A percentile compares a stretch with the other conserved stretches of the same genome.
phyloP scores from a whole-genome alignment of 2,797 vertebrate species.

The Syngnathus acus region DNA sequence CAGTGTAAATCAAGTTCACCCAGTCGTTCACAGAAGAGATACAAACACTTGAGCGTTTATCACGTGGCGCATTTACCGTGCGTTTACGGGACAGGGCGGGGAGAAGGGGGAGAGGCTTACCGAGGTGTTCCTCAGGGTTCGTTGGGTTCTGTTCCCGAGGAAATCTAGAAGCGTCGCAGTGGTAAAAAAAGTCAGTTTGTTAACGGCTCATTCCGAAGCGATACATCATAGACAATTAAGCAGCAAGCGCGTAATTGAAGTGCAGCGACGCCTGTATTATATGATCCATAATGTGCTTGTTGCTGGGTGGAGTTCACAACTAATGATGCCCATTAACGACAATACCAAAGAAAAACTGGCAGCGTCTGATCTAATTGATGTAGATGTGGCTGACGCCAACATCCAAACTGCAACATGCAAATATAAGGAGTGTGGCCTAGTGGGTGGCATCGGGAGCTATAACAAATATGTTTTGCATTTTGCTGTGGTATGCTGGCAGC shows the following conservation, averaged over 20 bases:
- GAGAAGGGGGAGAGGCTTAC: not conserved
- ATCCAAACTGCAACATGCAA: no score
- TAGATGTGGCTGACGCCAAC: no score
- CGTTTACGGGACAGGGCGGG: not conserved
- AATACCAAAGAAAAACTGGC: not conserved
- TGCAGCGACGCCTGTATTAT: conserved; percentile 3
- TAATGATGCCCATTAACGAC: not conserved
- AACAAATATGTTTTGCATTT: no score
- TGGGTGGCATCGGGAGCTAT: no score
- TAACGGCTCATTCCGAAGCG: not conserved
- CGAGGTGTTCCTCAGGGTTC: not conserved
- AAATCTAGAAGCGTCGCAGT: conserved; percentile 33
- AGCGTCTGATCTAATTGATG: not conserved
- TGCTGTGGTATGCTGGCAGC: no score
- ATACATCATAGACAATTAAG: conserved; percentile 32
- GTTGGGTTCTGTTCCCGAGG: conserved; percentile 37
- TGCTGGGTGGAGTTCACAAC: not conserved
- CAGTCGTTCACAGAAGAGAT: not conserved
- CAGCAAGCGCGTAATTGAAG: conserved; percentile 27
- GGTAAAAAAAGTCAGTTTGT: not conserved
- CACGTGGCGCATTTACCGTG: conserved; percentile 8
- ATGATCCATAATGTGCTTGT: not conserved
- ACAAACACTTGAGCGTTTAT: not conserved
- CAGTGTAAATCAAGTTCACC: not conserved
- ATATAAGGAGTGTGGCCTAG: no score